Percentiles rank a stretch among this genome's conserved stretches.
These are phyloP conservation scores for Clupea harengus DNA, from an alignment of 2,113 vertebrate species.

Conservation along the genomic window DNA sequence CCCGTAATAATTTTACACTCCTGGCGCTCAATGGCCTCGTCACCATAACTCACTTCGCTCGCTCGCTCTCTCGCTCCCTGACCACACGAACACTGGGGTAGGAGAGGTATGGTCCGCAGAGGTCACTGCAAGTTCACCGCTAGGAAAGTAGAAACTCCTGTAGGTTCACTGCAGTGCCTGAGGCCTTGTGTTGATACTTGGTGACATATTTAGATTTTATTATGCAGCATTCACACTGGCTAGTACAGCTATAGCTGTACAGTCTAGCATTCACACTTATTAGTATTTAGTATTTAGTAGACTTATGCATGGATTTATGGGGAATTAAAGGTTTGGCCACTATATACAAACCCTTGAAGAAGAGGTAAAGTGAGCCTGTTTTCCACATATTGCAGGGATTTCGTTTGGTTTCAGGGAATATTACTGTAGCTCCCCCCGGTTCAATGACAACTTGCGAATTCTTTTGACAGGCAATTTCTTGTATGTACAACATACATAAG, in stretches of 20 bases:
- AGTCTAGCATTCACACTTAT: too few species aligned
- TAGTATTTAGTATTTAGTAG: not conserved
- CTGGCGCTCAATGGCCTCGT: not conserved
- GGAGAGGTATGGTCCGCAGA: not conserved
- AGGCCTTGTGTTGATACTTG: not conserved
- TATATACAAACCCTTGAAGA: not conserved
- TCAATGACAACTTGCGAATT: too few species aligned
- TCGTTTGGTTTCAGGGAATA: too few species aligned
- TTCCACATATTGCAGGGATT: not conserved
- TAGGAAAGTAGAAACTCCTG: not conserved
- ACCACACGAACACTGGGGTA: not conserved
- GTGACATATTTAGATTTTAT: not conserved
- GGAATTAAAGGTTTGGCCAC: not conserved
- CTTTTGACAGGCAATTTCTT: too few species aligned
- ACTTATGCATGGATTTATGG: not conserved
- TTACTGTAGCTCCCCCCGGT: too few species aligned
- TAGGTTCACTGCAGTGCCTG: not conserved
- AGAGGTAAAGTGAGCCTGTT: not conserved
- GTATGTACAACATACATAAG: too few species aligned
- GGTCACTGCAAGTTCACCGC: not conserved
- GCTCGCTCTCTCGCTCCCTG: not conserved
- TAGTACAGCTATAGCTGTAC: too few species aligned
- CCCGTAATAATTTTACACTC: not conserved
- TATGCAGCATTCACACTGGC: too few species aligned
- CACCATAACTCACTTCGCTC: not conserved